phyloP scores from a whole-genome alignment of 2,113 vertebrate genomes.

The Megaceryle maxima region DNA sequence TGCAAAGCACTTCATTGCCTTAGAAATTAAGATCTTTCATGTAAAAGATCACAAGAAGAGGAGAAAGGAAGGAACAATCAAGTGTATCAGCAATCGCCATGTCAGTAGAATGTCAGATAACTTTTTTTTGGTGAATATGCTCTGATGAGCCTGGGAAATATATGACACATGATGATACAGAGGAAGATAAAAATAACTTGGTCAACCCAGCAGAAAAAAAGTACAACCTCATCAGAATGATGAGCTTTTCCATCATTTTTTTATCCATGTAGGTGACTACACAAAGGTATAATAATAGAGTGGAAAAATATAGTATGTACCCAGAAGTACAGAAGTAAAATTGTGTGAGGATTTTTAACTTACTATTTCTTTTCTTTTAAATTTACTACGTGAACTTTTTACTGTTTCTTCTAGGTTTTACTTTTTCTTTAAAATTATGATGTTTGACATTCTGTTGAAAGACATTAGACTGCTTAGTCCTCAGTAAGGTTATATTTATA shows the following conservation, averaged over 20 bases:
- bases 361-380: background rate
- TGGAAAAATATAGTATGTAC: background rate
- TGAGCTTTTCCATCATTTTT: background rate
- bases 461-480: background rate
- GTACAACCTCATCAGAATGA: background rate
- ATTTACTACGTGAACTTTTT: background rate
- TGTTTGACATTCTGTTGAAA: background rate
- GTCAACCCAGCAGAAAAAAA: conserved; percentile 12
- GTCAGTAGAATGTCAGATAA: background rate
- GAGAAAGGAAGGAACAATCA: background rate
- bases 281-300: background rate
- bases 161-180: background rate
- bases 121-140: conserved; percentile 18
- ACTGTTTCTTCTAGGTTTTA: background rate
- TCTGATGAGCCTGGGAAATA: background rate
- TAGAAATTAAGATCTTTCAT: conserved; percentile 11
- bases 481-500: background rate
- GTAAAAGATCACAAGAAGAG: background rate
- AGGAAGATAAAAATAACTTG: conserved; percentile 20
- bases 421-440: background rate
- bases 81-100: background rate
- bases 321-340: background rate
- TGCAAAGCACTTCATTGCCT: background rate
- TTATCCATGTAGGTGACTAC: background rate
- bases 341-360: background rate